phyloP scores from a whole-genome alignment of 2,113 vertebrate species.

The Melanerpes formicivorus region DNA sequence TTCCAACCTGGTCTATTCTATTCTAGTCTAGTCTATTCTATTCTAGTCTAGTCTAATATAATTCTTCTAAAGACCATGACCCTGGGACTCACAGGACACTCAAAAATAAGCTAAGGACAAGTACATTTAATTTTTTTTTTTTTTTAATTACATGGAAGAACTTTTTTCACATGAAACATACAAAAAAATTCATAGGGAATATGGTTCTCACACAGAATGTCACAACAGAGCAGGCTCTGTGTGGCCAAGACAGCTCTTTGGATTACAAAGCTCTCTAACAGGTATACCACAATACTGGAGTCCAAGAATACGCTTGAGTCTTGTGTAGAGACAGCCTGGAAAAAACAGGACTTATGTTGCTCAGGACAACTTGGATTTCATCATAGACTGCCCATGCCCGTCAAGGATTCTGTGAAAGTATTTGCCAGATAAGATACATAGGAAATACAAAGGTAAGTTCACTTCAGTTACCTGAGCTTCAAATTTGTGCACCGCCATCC shows the following conservation, averaged over 20 bases:
- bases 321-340: background rate
- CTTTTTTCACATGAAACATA: background rate
- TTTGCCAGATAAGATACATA: background rate
- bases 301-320: background rate
- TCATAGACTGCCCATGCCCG: background rate
- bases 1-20: too few relatives aligned
- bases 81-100: background rate
- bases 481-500: accelerated
- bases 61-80: background rate
- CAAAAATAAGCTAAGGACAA: background rate
- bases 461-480: background rate
- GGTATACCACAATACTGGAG: background rate
- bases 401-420: background rate
- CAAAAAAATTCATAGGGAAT: background rate
- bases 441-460: background rate
- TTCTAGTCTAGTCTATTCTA: too few relatives aligned
- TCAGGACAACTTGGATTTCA: background rate
- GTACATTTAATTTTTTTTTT: background rate
- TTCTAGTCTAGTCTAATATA: too few relatives aligned
- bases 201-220: background rate
- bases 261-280: background rate
- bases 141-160: background rate
- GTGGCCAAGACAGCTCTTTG: background rate
- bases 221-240: background rate
- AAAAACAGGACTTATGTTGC: background rate